These are phyloP conservation scores for Aspidiotus destructor DNA, from an alignment of 2,888 invertebrate species.

Conservation along the genomic window DNA sequence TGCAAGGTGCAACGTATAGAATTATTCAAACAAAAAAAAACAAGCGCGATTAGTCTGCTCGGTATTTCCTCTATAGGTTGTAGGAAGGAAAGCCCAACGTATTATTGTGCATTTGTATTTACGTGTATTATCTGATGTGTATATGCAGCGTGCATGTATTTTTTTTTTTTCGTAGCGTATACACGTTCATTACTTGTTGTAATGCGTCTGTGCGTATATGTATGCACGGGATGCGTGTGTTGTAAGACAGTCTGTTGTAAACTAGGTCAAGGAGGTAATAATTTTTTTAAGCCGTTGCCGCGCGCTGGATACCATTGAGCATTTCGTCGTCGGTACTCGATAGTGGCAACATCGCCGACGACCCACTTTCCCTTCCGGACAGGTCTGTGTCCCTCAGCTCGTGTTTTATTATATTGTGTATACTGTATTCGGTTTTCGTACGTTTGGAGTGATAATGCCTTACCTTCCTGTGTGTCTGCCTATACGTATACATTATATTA, in stretches of 20 bases:
- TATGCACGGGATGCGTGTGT: constrained; percentile 31
- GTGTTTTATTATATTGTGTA: constrained; percentile 14
- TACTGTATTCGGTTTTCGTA: neutral
- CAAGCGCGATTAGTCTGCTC: too few species aligned
- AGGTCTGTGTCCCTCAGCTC: constrained; percentile 26
- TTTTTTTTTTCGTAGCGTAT: neutral
- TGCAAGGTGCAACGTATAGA: too few species aligned
- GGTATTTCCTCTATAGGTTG: too few species aligned
- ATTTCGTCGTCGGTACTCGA: constrained; percentile 18
- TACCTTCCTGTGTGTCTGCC: too few species aligned
- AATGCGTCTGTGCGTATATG: constrained; percentile 30
- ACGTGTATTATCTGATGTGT: too few species aligned
- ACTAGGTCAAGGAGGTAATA: constrained; percentile 34
- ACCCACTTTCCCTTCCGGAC: constrained; percentile 37
- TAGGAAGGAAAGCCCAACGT: too few species aligned
- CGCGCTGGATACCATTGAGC: constrained; percentile 30
- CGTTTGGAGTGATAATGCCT: too few species aligned
- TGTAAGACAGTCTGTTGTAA: constrained; percentile 33
- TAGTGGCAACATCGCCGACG: constrained; percentile 35
- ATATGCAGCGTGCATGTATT: constrained; percentile 14
- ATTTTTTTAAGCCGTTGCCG: constrained; percentile 32
- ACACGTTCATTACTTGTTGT: constrained; percentile 7
- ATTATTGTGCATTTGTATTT: too few species aligned
- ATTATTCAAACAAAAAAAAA: too few species aligned
- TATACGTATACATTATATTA: too few species aligned